A percentile compares a stretch with the other conserved stretches of the same genome.
These are phyloP conservation scores for Dolomedes plantarius DNA, from an alignment of 2,888 invertebrate genomes.

Conservation along the genomic window DNA sequence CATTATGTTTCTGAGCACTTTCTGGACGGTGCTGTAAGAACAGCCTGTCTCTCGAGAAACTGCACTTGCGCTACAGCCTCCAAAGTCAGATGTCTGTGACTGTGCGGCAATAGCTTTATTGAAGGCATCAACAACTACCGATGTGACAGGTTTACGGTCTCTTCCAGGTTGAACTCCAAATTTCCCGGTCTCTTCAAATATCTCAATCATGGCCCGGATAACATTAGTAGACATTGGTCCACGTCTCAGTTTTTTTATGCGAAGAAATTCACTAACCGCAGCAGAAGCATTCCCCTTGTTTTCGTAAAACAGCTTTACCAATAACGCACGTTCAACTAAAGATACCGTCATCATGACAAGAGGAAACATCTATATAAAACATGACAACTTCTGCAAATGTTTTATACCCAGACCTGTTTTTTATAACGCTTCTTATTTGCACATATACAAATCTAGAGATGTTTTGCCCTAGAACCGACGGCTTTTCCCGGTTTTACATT, in stretches of 20 bases:
- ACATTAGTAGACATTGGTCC: slow-evolving; percentile 7
- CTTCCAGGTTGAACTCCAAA: not conserved
- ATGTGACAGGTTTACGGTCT: not conserved
- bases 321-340: slow-evolving; percentile 11
- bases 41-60: slow-evolving; percentile 12
- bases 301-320: slow-evolving; percentile 21
- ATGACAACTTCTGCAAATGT: not conserved
- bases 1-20: slow-evolving; percentile 22
- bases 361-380: not conserved
- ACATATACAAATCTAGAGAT: not conserved
- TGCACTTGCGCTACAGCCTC: slow-evolving; percentile 2
- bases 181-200: slow-evolving; percentile 9
- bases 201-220: slow-evolving; percentile 14
- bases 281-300: not conserved
- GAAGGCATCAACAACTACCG: slow-evolving; percentile 11
- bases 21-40: too few relatives aligned
- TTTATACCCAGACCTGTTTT: not conserved
- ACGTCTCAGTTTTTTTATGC: not conserved
- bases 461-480: too few relatives aligned
- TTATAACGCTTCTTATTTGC: too few relatives aligned
- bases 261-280: not conserved
- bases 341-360: not conserved
- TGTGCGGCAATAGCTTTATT: slow-evolving; percentile 10
- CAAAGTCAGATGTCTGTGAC: too few relatives aligned
- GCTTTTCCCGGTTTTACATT: too few relatives aligned